These are phyloP conservation scores for Brachymystax lenok DNA, from an alignment of 2,797 vertebrate genomes.

Conservation along the genomic window DNA sequence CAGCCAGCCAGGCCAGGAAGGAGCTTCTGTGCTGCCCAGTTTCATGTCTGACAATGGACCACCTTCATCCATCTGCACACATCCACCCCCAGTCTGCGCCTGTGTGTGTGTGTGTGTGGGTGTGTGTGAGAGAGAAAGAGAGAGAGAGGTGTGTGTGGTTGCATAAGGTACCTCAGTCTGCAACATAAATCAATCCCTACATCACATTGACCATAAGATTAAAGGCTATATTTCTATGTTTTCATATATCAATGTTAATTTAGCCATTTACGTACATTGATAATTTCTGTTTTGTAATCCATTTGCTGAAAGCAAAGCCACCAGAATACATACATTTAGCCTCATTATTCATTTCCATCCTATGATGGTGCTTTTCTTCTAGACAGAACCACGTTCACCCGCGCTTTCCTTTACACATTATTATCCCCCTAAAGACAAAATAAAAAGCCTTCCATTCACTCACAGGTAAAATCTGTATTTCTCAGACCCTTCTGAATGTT, in stretches of 20 bases:
- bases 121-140: neutral
- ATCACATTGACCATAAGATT: neutral
- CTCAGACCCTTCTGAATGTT: neutral
- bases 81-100: neutral
- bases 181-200: neutral
- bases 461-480: neutral
- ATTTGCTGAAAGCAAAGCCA: neutral
- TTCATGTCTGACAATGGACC: neutral
- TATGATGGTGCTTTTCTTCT: neutral
- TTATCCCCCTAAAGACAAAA: neutral
- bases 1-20: neutral
- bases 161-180: neutral
- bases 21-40: slow-evolving; percentile 10
- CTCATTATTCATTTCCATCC: neutral
- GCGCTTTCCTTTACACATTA: no score
- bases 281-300: neutral
- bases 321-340: neutral
- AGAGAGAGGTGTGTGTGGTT: neutral
- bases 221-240: neutral
- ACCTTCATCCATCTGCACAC: neutral
- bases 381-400: neutral
- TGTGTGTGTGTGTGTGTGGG: neutral
- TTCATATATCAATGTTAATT: neutral
- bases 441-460: neutral
- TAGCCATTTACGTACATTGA: neutral